Evolutionary conservation across 2,888 invertebrate species (phyloP).

Genomic region (Scaptomyza reducta): DNA sequence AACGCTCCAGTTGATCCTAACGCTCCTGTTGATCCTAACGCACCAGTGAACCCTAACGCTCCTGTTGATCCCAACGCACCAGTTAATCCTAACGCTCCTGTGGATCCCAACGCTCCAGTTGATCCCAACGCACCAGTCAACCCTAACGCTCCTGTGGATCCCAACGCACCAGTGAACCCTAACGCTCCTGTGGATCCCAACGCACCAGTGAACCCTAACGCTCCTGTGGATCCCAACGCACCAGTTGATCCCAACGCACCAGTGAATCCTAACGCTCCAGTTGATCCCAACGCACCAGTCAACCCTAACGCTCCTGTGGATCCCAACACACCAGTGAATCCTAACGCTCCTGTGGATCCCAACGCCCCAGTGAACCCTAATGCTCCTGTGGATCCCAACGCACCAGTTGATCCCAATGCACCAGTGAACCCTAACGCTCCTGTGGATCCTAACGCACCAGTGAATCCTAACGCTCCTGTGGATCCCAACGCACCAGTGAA

Average conservation of each 20-base stretch:
- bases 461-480: fast-evolving
- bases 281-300: fast-evolving
- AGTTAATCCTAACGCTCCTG: background rate
- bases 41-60: background rate
- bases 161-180: background rate
- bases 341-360: background rate
- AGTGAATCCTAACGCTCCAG: fast-evolving
- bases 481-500: background rate
- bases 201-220: fast-evolving
- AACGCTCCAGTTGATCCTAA: background rate
- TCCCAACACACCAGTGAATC: background rate
- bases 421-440: background rate
- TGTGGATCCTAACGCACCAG: fast-evolving
- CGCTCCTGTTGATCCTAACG: background rate
- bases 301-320: background rate
- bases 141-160: background rate
- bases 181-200: background rate
- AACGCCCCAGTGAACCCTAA: background rate
- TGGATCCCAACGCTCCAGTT: fast-evolving
- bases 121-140: background rate
- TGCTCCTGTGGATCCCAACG: background rate
- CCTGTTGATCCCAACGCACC: background rate
- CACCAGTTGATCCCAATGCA: fast-evolving
- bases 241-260: background rate
- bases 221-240: background rate